phyloP scores from a whole-genome alignment of 2,113 vertebrate genomes.

The Bothrops jararaca region DNA sequence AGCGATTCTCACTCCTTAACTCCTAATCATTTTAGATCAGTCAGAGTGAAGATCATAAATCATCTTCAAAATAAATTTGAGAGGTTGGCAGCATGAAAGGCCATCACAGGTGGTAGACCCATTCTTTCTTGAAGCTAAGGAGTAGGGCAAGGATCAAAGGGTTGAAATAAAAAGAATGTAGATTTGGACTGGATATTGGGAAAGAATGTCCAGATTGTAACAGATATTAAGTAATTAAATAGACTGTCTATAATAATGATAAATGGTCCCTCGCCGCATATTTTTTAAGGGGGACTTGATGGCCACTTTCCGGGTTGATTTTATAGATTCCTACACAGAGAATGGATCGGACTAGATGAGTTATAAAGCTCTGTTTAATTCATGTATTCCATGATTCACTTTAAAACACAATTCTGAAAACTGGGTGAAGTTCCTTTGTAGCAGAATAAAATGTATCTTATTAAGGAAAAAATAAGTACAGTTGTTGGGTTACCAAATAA shows the following conservation, averaged over 20 bases:
- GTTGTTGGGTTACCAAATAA: background rate
- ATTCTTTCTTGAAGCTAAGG: background rate
- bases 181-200: background rate
- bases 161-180: background rate
- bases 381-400: background rate
- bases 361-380: background rate
- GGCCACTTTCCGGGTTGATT: background rate
- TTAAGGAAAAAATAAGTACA: background rate
- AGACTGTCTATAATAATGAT: background rate
- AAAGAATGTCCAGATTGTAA: background rate
- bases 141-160: background rate
- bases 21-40: background rate
- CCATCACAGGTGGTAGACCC: background rate
- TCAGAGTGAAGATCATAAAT: background rate
- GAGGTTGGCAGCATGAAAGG: background rate
- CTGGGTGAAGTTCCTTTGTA: background rate
- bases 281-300: background rate
- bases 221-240: background rate
- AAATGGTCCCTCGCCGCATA: background rate
- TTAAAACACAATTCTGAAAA: background rate
- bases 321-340: background rate
- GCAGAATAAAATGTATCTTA: background rate
- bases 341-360: background rate
- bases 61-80: background rate
- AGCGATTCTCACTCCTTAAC: background rate